Base-by-base conservation (phyloP, 2,888 invertebrate genomes). In the Pseudanteris insignis region DNA sequence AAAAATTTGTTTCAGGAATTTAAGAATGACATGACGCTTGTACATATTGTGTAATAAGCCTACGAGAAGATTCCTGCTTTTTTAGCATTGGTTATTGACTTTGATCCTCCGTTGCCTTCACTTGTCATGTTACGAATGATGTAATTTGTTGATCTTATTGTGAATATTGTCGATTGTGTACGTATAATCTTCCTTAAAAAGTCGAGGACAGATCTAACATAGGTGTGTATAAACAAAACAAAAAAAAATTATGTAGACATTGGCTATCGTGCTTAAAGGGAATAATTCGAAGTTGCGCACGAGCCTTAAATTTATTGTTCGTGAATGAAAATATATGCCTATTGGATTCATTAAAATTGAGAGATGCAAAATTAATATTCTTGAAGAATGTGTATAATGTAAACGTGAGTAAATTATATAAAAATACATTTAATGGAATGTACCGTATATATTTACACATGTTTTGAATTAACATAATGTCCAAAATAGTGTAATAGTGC, bases 1-100 rank as follows among this genome's bases (percentile, higher is more conserved):
- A n/a, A n/a, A n/a, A n/a, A 41, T 44, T n/a, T 65, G 47, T 77
- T 76, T 6, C 71, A 78, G 78, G 71, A 75, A 46, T 70, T 65
- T 51, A 70, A 70, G 64, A 71, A 70, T 65, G 67, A 63, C 63
- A 66, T 64, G 55, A 60, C 65, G 57, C 69, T 74, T 77, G 77
- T 77, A 77, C 68, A 77, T 77, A 77, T 50, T 71, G 73, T 77
- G 73, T 76, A 76, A 75, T 76, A 77, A 75, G 75, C 76, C 74
- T 75, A 75, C 66, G 67, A 73, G 34, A 34, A 44, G 44, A 48
- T 44, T 60, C 32, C 38, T 38, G 61, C 61, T 64, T 64, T 51
- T 58, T 64, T 34, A 38, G 40, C 55, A 55, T 50, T 55, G 50
- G 21, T 50, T 55, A 55, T 9, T 46, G 25, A 54, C 10, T 55